These are phyloP conservation scores for Pseudeuparius sepicola DNA, from an alignment of 2,888 invertebrate genomes.

Conservation along the genomic window DNA sequence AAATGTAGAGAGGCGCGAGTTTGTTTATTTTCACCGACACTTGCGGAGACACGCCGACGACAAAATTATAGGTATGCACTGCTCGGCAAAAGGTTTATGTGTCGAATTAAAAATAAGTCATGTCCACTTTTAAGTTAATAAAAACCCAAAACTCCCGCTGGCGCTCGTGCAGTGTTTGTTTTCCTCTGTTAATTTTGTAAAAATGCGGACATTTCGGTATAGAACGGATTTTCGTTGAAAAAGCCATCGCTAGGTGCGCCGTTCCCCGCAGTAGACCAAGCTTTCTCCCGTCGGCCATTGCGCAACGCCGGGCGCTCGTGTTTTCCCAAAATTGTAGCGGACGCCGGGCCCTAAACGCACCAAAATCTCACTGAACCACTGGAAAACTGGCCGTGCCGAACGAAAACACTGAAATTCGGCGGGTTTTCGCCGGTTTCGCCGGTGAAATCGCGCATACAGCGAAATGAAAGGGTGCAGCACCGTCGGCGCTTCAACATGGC, in stretches of 20 bases:
- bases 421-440: slow-evolving; percentile 6
- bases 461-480: slow-evolving; percentile 32
- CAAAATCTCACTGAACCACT: slow-evolving; percentile 21
- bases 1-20: no score
- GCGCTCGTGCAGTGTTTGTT: no score
- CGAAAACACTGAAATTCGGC: slow-evolving; percentile 19
- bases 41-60: no score
- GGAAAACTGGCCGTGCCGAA: slow-evolving; percentile 1
- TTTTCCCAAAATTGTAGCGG: slow-evolving; percentile 9
- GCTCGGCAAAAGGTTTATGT: no score
- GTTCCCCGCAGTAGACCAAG: slow-evolving; percentile 24
- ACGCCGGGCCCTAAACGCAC: slow-evolving; percentile 17
- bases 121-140: no score
- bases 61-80: no score
- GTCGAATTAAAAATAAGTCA: no score
- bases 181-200: slow-evolving; percentile 8
- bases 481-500: slow-evolving; percentile 38
- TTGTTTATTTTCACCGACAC: no score
- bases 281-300: slow-evolving; percentile 26
- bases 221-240: no score
- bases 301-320: slow-evolving; percentile 19
- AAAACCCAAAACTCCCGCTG: no score
- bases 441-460: slow-evolving; percentile 14
- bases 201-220: no score
- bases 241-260: no score